Percentiles rank a stretch among this genome's conserved stretches.
These are phyloP conservation scores for Ariolimax columbianus DNA, from an alignment of 2,888 invertebrate species.

Conservation along the genomic window DNA sequence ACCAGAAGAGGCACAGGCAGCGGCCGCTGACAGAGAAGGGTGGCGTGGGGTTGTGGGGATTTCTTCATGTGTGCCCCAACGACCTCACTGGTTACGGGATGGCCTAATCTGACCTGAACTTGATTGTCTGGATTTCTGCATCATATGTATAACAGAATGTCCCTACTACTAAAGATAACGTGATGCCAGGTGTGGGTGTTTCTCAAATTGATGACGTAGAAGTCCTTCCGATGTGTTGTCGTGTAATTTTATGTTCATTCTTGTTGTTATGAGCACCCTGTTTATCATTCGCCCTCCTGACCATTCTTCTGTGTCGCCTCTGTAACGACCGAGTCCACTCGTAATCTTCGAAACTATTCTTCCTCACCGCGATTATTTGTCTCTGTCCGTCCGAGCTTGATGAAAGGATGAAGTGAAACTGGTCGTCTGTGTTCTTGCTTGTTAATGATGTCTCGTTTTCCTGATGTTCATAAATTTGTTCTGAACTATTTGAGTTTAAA, in stretches of 20 bases:
- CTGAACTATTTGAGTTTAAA: not conserved
- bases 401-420: conserved; percentile 1
- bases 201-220: too few relatives aligned
- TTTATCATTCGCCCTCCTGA: not conserved
- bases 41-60: too few relatives aligned
- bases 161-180: too few relatives aligned
- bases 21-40: too few relatives aligned
- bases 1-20: too few relatives aligned
- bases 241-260: not conserved
- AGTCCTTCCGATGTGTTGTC: too few relatives aligned
- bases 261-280: not conserved
- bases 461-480: not conserved
- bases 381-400: not conserved
- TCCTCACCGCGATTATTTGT: conserved; percentile 20
- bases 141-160: too few relatives aligned
- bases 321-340: conserved; percentile 19
- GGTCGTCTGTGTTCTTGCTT: not conserved
- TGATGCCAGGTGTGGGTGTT: too few relatives aligned
- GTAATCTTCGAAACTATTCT: conserved; percentile 28
- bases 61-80: too few relatives aligned
- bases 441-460: not conserved
- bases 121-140: too few relatives aligned
- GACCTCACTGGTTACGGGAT: too few relatives aligned
- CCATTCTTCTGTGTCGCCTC: not conserved
- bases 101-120: too few relatives aligned